Evolutionary conservation across 1,140 invertebrate genomes (phyloP), one percentile per base, ranked within the genome.

Genomic region (Monomorium pharaonis): DNA sequence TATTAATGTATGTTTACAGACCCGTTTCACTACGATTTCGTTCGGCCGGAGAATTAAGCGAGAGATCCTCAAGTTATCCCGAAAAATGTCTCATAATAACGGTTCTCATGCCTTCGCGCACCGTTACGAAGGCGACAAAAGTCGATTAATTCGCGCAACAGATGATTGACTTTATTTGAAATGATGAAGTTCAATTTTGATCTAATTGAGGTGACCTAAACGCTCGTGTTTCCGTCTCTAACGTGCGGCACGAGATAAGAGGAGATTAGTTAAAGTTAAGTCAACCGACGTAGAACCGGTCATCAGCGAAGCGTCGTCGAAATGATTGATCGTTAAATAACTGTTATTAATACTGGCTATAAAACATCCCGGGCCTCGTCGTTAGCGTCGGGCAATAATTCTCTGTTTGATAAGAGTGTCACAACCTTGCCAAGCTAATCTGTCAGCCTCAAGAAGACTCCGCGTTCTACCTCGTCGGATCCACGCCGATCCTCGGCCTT

Each of bases 1-100:
- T 94, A 94, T 94, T 94, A 94, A 94, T 94, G 94, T 94, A 94
- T 90, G 92, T 94, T 93, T 92, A 92, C 90, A 88, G 80, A 86
- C 81, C 84, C 85, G 81, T 83, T 87, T 81, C 85, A 76, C 78
- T 90, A 69, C 63, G 58, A 78, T 67, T 83, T 84, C 85, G 47
- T 37, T 60, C 30, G 24, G n/a, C 9, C 24, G 92, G 92, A 88
- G 58, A 74, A n/a, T n/a, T n/a, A n/a, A 80, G 65, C 78, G 81
- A 47, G 86, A 91, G 76, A 93, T 92, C n/a, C 72, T 62, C 84
- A 88, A 90, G 87, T 89, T 91, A 85, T n/a, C 89, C 86, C 86
- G 89, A 91, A 89, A 92, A 86, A 78, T 21, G 33, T 30, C 30
- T 67, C 49, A 10, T 54, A 30, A 87, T 67, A 85, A 84, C 16